These are phyloP conservation scores for Magallana nippona DNA, from an alignment of 2,888 invertebrate species.

Conservation along the genomic window DNA sequence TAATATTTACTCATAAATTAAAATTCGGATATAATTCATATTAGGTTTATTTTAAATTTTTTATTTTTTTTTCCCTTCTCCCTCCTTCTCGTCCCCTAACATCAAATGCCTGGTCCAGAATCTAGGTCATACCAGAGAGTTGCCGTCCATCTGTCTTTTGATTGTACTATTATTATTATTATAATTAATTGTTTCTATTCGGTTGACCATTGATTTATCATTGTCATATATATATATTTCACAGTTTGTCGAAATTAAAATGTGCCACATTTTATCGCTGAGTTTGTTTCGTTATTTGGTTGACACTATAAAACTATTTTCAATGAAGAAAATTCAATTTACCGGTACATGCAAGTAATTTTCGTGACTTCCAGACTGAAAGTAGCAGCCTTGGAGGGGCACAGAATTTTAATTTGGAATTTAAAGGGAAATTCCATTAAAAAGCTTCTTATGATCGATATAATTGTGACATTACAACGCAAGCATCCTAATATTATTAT, in stretches of 20 bases:
- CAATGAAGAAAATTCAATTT: no score
- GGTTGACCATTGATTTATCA: slow-evolving; percentile 23
- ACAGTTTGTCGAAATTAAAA: slow-evolving; percentile 44
- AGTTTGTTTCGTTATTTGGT: not conserved
- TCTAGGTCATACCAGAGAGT: slow-evolving; percentile 7
- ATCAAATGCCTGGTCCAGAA: not conserved
- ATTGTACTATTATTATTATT: slow-evolving; percentile 13
- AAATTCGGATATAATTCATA: not conserved
- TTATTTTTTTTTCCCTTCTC: not conserved
- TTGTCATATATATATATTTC: slow-evolving; percentile 37
- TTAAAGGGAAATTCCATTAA: no score
- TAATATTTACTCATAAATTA: no score
- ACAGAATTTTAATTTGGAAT: no score
- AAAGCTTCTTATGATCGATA: no score
- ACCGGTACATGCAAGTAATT: no score
- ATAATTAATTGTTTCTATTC: slow-evolving; percentile 21
- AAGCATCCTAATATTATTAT: no score
- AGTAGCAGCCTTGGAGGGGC: no score
- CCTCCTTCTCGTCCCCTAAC: not conserved
- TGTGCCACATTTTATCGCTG: slow-evolving; percentile 36
- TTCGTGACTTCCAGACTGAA: no score
- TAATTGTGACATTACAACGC: no score
- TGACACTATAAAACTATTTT: not conserved
- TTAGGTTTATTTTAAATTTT: not conserved
- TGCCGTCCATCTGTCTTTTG: slow-evolving; percentile 33